Conservation (phyloP, 2,113 vertebrate species). For the Macrotus californicus region DNA sequence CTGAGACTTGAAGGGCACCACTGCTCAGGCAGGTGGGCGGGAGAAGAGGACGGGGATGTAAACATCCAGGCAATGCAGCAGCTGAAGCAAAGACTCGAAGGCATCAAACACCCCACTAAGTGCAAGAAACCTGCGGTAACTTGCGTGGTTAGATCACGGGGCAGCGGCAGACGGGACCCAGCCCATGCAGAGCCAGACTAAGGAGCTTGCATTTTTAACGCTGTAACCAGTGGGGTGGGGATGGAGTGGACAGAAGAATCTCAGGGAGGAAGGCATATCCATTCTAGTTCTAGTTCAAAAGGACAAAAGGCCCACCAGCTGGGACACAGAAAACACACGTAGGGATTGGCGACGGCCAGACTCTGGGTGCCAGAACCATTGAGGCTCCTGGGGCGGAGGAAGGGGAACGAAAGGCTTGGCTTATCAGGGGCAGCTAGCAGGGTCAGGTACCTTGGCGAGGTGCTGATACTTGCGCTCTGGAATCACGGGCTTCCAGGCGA, state of each 20-base stretch:
- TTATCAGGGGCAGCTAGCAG: background rate
- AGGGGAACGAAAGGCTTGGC: background rate
- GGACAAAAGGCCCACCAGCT: background rate
- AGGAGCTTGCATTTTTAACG: background rate
- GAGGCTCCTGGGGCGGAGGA: background rate
- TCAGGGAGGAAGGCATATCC: background rate
- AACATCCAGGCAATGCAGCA: background rate
- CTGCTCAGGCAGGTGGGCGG: background rate
- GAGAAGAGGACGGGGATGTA: background rate
- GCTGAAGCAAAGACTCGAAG: background rate
- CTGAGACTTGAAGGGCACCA: background rate
- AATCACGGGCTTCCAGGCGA: slow-evolving; percentile 90
- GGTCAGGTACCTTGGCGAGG: slow-evolving; percentile 83
- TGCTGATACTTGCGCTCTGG: slow-evolving; percentile 89
- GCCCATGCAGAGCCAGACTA: background rate
- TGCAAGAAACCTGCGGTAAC: background rate
- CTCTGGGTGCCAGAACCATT: background rate
- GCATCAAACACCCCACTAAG: background rate
- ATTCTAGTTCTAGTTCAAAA: background rate
- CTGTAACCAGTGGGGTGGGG: background rate
- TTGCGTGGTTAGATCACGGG: background rate
- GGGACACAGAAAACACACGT: background rate
- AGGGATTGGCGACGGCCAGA: background rate
- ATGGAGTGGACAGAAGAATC: background rate
- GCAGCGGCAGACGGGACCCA: background rate